Evolutionary conservation across 2,113 vertebrate genomes (phyloP).

Genomic region (Tiliqua scincoides): DNA sequence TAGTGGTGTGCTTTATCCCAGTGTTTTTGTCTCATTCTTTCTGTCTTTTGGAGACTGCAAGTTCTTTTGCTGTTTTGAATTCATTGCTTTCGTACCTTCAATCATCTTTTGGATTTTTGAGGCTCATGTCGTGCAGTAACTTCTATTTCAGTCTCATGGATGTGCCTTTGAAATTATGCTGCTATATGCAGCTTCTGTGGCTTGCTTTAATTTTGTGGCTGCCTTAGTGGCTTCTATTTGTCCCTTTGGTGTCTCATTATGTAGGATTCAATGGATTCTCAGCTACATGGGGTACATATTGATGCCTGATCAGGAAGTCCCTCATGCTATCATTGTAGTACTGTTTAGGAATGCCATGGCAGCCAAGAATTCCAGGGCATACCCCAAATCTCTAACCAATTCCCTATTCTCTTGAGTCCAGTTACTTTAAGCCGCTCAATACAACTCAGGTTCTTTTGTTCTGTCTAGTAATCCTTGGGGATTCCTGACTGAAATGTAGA

Average conservation of each 20-base stretch:
- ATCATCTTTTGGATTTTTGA: not conserved
- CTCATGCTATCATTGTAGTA: not conserved
- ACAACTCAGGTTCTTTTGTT: not conserved
- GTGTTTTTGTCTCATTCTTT: too few species aligned
- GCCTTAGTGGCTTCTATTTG: not conserved
- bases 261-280: not conserved
- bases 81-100: not conserved
- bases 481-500: not conserved
- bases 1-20: too few species aligned
- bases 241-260: not conserved
- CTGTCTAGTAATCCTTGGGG: accelerated
- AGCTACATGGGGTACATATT: not conserved
- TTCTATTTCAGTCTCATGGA: not conserved
- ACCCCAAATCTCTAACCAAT: not conserved
- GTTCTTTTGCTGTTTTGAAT: not conserved
- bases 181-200: not conserved
- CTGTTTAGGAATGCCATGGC: not conserved
- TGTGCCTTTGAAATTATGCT: not conserved
- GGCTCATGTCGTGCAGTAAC: not conserved
- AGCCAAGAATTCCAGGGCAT: accelerated
- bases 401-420: not conserved
- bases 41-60: too few species aligned
- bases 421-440: not conserved
- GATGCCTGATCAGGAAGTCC: not conserved
- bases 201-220: not conserved